phyloP scores from a whole-genome alignment of 2,797 vertebrate genomes.

The Enteromius fasciolatus region DNA sequence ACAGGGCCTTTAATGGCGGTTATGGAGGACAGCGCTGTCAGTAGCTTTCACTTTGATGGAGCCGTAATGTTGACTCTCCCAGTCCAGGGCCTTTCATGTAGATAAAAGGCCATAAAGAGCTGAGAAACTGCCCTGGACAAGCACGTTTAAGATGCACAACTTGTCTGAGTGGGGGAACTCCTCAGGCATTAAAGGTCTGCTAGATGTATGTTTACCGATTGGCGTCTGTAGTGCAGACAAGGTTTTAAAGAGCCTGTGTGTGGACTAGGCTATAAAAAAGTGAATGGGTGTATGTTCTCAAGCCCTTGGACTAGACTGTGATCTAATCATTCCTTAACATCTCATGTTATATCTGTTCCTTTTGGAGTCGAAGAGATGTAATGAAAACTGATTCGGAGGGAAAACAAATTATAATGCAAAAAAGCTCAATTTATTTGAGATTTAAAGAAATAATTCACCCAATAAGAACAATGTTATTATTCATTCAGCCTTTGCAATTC shows the following conservation, averaged over 20 bases:
- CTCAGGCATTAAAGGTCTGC: conserved; percentile 34
- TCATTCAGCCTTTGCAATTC: background rate
- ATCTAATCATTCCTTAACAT: conserved; percentile 71
- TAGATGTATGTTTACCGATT: conserved; percentile 77
- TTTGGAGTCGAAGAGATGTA: background rate
- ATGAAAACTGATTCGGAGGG: no score
- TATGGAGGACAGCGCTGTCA: conserved; percentile 73
- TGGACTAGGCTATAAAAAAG: conserved; percentile 39
- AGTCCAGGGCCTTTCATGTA: conserved; percentile 81
- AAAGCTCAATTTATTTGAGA: background rate
- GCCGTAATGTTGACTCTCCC: conserved; percentile 79
- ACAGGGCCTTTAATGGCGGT: conserved; percentile 78
- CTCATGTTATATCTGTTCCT: conserved; percentile 49
- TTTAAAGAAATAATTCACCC: background rate
- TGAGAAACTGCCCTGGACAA: conserved; percentile 67
- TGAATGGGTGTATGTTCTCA: conserved; percentile 34
- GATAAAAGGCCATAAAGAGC: conserved; percentile 82
- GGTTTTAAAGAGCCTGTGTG: conserved; percentile 50
- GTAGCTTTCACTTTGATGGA: conserved; percentile 80
- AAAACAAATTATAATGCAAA: background rate
- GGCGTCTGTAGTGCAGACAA: conserved; percentile 72
- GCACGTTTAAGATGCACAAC: conserved; percentile 36
- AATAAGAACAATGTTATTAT: background rate
- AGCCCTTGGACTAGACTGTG: conserved; percentile 51
- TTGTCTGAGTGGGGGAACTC: conserved; percentile 26